Base-by-base conservation (phyloP, 2,113 vertebrate species). In the Verasper variegatus region DNA sequence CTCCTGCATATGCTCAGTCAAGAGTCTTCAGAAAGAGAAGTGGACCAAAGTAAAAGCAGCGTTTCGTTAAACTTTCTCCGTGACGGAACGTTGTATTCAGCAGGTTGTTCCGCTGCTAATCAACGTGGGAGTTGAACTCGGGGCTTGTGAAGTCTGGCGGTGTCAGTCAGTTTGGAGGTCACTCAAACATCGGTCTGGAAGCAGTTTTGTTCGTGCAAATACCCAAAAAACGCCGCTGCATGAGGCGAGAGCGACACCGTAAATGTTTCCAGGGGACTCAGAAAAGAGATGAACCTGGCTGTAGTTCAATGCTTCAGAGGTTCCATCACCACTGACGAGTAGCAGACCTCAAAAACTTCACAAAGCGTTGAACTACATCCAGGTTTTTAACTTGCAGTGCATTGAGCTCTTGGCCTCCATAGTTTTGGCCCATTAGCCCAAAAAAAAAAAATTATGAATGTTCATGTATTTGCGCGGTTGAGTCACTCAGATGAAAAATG, bases 101-200 rank as follows among this genome's bases (percentile, higher is more conserved):
- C 55, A 58, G 40, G 26, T 77, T 74, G 60, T 64, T 77, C 35
- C 66, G 52, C 62, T 42, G 4, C 57, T 77, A 55, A 66, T 82
- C 56, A 64, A 26, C 11, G 23, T 20, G 55, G 31, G 3, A 45
- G 31, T 71, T 78, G 40, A 76, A 83, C 68, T 71, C 68, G 21
- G 40, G 47, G 40, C 9, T n/a, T 10, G 56, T 51, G 26, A 62
- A 58, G 45, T 67, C 45, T 71, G 49, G 27, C 4, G 27, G 27
- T 60, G n/a, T 49, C 59, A 40, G 23, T 74, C 75, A 69, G 47
- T 57, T 35, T 76, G 54, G 24, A 37, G 76, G 78, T 51, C 18
- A 18, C 4, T 51, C 40, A 42, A 13, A 42, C 11, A 40, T 40
- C 0, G 2, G 11, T n/a, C n/a, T n/a, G n/a, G n/a, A n/a, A n/a